Evolutionary conservation across 2,113 vertebrate species (phyloP), one percentile per base, ranked within the genome.

Genomic region (Xerus inauris): DNA sequence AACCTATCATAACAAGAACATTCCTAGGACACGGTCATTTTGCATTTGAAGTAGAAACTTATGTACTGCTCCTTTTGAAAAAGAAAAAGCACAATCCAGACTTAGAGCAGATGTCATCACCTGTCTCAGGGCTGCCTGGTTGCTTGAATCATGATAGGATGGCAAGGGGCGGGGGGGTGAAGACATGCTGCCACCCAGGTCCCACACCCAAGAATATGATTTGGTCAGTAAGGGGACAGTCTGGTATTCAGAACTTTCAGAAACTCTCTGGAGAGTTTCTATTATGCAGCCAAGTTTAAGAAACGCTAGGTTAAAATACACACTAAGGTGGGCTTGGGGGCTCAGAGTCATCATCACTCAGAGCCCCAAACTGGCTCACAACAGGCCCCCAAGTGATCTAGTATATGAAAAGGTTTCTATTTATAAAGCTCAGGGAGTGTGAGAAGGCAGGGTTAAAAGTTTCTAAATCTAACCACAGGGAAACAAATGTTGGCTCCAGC

Each of bases 381-480:
- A 91, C 65, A 84, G 87, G 93, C 80, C 90, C 95, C 40, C 91
- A 35, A 96, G 91, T 49, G 81, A 96, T 83, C 7, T 64, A 59
- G 51, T 54, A 14, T 65, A 97, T 94, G 90, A 97, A 91, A 93
- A 87, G 28, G 65, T 77, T 94, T 73, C 96, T n/a, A 14, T 95
- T 96, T 86, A 95, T 92, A 94, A 79, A 85, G 76, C 77, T 71
- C 38, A 28, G 32, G 49, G 87, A 96, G 72, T 87, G 47, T 54
- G 57, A 90, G 59, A 51, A 95, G 65, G 76, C 87, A 96, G 57
- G 54, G 97, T 96, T 95, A 97, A 97, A 96, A 92, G 95, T 94
- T 97, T 97, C 96, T 96, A 94, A 97, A 94, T 85, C 95, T 57
- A 91, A 97, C 96, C 93, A 87, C 89, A 88, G 88, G 87, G 95